phyloP scores from a whole-genome alignment of 2,888 invertebrate genomes.

The Margaritifera margaritifera region DNA sequence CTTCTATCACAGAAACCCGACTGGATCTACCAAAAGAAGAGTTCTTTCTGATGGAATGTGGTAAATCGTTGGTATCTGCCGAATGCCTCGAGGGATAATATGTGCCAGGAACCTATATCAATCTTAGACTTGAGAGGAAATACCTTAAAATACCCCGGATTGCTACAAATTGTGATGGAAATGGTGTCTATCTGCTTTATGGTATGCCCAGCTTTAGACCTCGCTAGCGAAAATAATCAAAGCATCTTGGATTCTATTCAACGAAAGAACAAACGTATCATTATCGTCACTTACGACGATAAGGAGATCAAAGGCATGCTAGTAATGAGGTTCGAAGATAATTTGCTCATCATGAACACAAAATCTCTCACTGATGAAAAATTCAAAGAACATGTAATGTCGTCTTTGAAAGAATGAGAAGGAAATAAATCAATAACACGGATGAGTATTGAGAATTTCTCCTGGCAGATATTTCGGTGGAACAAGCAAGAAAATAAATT shows the following conservation, averaged over 20 bases:
- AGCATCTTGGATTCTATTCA: too few relatives aligned
- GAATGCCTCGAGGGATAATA: neutral
- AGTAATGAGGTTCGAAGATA: too few relatives aligned
- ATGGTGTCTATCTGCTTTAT: conserved; percentile 2
- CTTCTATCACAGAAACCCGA: conserved; percentile 11
- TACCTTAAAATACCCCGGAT: neutral
- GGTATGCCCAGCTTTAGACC: neutral
- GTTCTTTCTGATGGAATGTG: conserved; percentile 1
- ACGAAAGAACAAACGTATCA: too few relatives aligned
- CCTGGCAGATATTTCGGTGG: neutral
- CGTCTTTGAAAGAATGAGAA: neutral
- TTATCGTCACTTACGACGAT: too few relatives aligned
- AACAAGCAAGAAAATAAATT: neutral
- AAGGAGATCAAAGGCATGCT: too few relatives aligned
- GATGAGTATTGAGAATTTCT: neutral
- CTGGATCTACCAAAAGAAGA: conserved; percentile 8
- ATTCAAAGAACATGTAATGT: neutral
- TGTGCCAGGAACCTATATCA: neutral
- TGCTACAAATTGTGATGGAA: neutral
- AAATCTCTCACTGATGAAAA: too few relatives aligned
- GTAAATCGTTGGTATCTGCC: conserved; percentile 14
- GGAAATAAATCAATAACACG: neutral
- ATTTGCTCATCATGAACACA: too few relatives aligned
- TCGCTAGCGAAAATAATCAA: too few relatives aligned
- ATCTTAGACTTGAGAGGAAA: conserved; percentile 11